phyloP scores from a whole-genome alignment of 2,797 vertebrate species.

The Lemur catta region DNA sequence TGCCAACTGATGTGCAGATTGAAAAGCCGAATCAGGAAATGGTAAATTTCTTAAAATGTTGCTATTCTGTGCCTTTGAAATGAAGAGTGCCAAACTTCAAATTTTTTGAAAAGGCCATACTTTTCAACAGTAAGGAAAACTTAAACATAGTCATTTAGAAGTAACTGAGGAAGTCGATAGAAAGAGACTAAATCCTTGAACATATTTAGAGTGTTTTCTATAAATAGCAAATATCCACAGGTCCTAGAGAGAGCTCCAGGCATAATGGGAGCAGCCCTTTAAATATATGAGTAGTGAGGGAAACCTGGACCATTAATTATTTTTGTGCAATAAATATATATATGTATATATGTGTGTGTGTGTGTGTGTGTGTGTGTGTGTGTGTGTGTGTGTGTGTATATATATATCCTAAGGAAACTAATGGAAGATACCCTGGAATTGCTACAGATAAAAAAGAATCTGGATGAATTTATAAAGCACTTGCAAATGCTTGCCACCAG shows the following conservation, averaged over 20 bases:
- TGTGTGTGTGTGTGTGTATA: no score
- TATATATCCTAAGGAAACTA: not conserved
- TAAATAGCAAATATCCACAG: not conserved
- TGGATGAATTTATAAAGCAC: not conserved
- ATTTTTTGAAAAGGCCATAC: not conserved
- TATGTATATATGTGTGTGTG: no score
- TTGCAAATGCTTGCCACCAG: not conserved
- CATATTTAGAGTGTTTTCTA: not conserved
- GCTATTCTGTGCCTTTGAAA: not conserved
- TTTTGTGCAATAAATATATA: not conserved
- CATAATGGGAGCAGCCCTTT: not conserved
- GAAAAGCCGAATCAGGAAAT: conserved; percentile 49
- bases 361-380: no score
- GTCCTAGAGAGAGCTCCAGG: not conserved
- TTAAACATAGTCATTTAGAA: conserved; percentile 19
- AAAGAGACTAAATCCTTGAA: not conserved
- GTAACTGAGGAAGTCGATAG: conserved; percentile 5
- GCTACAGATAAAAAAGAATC: not conserved
- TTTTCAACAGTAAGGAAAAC: not conserved
- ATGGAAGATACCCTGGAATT: not conserved
- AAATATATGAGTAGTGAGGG: not conserved
- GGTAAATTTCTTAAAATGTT: conserved; percentile 44
- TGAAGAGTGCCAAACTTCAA: conserved; percentile 44
- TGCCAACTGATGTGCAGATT: conserved; percentile 28
- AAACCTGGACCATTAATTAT: not conserved